These are phyloP conservation scores for Circaetus cinerascens DNA, from an alignment of 2,113 vertebrate genomes.

Conservation along the genomic window DNA sequence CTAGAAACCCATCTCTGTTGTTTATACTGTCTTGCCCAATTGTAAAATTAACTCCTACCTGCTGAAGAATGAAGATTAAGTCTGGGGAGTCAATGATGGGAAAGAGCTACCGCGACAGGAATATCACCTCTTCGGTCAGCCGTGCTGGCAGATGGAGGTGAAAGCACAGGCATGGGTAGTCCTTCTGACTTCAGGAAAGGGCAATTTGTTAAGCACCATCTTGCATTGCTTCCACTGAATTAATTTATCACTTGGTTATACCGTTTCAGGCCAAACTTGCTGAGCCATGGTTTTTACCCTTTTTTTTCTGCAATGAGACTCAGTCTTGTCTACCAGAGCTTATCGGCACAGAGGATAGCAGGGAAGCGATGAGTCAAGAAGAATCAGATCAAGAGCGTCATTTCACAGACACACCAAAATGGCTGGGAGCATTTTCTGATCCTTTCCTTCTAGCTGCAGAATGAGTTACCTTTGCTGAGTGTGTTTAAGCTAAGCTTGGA, in stretches of 20 bases:
- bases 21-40: neutral
- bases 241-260: neutral
- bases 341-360: neutral
- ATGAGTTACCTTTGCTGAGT: neutral
- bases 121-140: neutral
- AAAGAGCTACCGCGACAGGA: neutral
- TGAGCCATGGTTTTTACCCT: neutral
- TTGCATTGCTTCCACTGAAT: neutral
- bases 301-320: neutral
- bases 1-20: neutral
- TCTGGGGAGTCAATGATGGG: neutral
- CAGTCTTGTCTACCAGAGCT: neutral
- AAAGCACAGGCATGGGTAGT: neutral
- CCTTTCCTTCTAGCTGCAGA: neutral
- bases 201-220: neutral
- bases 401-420: neutral
- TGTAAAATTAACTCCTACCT: neutral
- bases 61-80: neutral
- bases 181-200: neutral
- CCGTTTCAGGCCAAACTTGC: neutral
- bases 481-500: neutral
- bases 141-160: neutral
- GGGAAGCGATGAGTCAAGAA: neutral
- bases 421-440: neutral
- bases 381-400: neutral